Conservation (phyloP, 2,797 vertebrate genomes). For the Triplophysa yarkandensis region DNA sequence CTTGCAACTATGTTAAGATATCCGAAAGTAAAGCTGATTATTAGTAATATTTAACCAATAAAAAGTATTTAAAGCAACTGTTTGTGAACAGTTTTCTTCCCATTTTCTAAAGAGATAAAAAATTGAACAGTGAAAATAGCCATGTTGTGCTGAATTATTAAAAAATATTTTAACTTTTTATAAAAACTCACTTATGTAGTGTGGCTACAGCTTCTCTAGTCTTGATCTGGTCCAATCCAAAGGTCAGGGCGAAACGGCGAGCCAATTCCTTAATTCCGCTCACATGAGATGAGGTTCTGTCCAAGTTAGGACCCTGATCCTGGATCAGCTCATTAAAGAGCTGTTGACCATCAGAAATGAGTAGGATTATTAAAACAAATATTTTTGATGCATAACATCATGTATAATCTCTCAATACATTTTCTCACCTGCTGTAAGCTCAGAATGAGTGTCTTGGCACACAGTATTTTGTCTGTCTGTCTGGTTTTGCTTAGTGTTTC, state of each 20-base stretch:
- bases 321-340: constrained; percentile 98
- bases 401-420: not conserved
- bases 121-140: not conserved
- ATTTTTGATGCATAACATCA: constrained; percentile 24
- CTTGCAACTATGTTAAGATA: not conserved
- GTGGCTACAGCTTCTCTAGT: constrained; percentile 98
- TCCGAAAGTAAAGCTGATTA: not conserved
- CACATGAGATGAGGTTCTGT: constrained; percentile 95
- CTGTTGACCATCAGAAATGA: constrained; percentile 64
- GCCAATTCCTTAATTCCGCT: constrained; percentile 98
- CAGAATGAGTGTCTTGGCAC: constrained; percentile 99
- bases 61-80: too few relatives aligned
- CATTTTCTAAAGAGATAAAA: too few relatives aligned
- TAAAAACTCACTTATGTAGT: constrained; percentile 90
- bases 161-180: not conserved
- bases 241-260: constrained; percentile 96
- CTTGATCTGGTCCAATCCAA: constrained; percentile 98
- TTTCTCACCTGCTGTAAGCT: constrained; percentile 95
- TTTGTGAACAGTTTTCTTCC: too few relatives aligned
- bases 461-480: constrained; percentile 98
- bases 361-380: not conserved
- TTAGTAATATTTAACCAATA: not conserved
- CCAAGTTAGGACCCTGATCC: constrained; percentile 96
- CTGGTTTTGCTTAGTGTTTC: constrained; percentile 98
- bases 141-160: not conserved